phyloP scores from a whole-genome alignment of 2,888 invertebrate genomes.

The Opisthograptis luteolata region DNA sequence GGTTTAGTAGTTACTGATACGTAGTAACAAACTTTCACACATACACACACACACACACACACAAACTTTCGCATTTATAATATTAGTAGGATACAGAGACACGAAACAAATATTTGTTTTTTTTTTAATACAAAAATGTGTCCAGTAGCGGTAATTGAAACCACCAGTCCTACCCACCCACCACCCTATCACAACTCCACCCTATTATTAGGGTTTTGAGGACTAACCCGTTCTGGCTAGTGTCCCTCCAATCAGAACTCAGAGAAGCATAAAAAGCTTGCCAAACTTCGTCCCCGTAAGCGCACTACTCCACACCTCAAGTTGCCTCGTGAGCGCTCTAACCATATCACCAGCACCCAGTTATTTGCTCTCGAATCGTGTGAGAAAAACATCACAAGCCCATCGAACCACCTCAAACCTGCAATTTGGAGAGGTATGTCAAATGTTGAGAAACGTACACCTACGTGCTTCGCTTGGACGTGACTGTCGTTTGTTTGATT shows the following conservation, averaged over 20 bases:
- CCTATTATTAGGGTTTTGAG: neutral
- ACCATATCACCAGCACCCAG: conserved; percentile 78
- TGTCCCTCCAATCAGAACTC: no score
- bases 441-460: conserved; percentile 68
- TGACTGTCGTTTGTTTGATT: conserved; percentile 64
- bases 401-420: conserved; percentile 54
- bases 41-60: no score
- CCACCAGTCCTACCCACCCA: no score
- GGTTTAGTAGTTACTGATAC: no score
- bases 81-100: no score
- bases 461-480: conserved; percentile 44
- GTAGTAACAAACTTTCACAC: no score
- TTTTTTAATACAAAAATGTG: no score
- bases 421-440: conserved; percentile 78
- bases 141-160: no score
- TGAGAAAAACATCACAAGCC: conserved; percentile 76
- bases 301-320: conserved; percentile 57
- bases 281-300: conserved; percentile 39
- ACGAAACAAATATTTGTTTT: no score
- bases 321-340: conserved; percentile 67
- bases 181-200: no score
- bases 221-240: no score
- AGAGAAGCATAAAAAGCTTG: conserved; percentile 21
- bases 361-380: conserved; percentile 81
- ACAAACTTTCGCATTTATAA: no score